Base-by-base conservation (phyloP, 64 coral and sea anemone species). In the Actinia tenebrosa region DNA sequence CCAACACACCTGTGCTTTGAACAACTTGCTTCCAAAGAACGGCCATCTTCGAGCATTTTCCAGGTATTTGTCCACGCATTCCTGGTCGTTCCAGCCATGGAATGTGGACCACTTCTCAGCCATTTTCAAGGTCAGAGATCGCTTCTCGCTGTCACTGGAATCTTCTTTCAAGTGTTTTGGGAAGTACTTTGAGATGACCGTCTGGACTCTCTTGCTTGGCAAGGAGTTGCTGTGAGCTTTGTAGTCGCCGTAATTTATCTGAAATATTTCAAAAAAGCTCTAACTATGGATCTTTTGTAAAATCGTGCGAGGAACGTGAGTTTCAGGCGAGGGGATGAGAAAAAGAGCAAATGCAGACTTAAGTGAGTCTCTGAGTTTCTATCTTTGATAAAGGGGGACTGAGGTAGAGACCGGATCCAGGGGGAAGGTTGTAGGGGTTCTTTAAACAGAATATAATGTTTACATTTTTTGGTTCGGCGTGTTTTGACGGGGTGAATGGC, bases 171-270 rank as follows among this genome's bases (percentile, higher is more conserved):
- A 30, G 64, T 90, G 89, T 82, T 90, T 95, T 1, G 93, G 90
- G 72, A 89, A 98, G 50, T 92, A 85, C 64, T 88, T 84, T 6
- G 93, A 88, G 26, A 95, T 94, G 11, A 98, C 90, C 3, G 85
- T 82, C 37, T 92, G 90, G 5, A 98, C 92, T 88, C 90, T 90
- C 52, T 95, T 94, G 56, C 94, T 90, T 26, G 94, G 94, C 10
- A 96, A 79, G 16, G 94, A 96, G 78, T 96, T 96, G 15, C 87
- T 93, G 37, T 96, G 94, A 10, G 94, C 94, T 86, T 89, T 92
- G 68, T 96, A 96, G 47, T 98, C 96, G 26, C 96, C 88, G 50
- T 92, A 98, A 25, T 85, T 71, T 52, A 98, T 98, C 96, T 98
- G 63, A 83, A 94, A 86, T 14, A 20, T 45, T 84, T 20, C 11